Conservation (phyloP, 2,113 vertebrate species). For the Forbesichthys agassizii region DNA sequence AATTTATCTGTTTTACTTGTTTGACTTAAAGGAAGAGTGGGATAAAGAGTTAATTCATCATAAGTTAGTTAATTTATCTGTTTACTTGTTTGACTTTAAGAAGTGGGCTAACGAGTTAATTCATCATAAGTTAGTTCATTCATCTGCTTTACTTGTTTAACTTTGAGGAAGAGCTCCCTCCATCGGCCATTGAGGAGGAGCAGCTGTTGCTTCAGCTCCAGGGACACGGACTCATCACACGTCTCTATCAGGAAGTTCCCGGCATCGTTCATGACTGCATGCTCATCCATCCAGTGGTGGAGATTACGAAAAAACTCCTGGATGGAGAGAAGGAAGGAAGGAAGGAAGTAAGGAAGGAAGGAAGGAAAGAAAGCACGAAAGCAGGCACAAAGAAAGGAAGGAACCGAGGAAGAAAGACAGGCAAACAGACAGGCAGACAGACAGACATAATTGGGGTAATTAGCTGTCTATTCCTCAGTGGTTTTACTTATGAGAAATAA, state of each 20-base stretch:
- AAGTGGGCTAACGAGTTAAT: too few relatives aligned
- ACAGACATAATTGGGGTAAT: slow-evolving; percentile 54
- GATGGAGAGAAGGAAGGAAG: slow-evolving; percentile 66
- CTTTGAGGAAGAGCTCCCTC: slow-evolving; percentile 80
- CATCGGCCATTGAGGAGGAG: slow-evolving; percentile 81
- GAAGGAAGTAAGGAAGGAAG: background rate
- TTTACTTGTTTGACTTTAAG: slow-evolving; percentile 92
- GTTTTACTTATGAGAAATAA: slow-evolving; percentile 36
- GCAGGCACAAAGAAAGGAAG: slow-evolving; percentile 12
- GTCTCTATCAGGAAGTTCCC: slow-evolving; percentile 98
- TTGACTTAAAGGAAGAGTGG: slow-evolving; percentile 84
- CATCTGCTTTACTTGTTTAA: slow-evolving; percentile 85
- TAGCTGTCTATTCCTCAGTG: slow-evolving; percentile 64
- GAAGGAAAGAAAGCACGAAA: background rate
- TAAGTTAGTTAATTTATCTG: background rate
- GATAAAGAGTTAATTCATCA: too few relatives aligned
- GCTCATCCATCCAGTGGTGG: slow-evolving; percentile 89
- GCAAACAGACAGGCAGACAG: slow-evolving; percentile 24
- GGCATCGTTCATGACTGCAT: slow-evolving; percentile 95
- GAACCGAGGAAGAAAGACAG: slow-evolving; percentile 19
- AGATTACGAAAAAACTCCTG: slow-evolving; percentile 81
- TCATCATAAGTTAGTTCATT: background rate
- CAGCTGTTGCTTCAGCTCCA: slow-evolving; percentile 94
- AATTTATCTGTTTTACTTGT: slow-evolving; percentile 78
- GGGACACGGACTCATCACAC: slow-evolving; percentile 90